These are phyloP conservation scores for Neria commutata DNA, from an alignment of 2,888 invertebrate species.

Conservation along the genomic window DNA sequence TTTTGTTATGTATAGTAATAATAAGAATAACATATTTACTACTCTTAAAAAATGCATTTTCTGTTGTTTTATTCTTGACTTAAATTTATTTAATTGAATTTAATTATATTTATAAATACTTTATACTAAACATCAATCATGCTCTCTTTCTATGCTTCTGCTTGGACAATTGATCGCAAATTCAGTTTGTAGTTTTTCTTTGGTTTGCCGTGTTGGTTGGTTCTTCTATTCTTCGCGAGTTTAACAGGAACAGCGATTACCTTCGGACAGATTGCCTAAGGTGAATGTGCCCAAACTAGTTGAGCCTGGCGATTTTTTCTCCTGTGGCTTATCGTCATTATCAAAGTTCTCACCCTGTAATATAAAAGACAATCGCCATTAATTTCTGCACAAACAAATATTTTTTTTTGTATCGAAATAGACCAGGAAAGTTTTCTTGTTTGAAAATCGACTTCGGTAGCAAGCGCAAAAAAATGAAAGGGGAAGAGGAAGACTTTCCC, in stretches of 20 bases:
- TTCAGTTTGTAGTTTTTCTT: slow-evolving; percentile 12
- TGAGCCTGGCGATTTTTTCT: slow-evolving; percentile 60
- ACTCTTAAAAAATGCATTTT: slow-evolving; percentile 44
- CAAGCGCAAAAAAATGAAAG: too few relatives aligned
- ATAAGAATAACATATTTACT: too few relatives aligned
- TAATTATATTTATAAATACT: slow-evolving; percentile 17
- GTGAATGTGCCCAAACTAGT: slow-evolving; percentile 61
- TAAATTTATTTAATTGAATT: slow-evolving; percentile 31
- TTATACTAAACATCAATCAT: slow-evolving; percentile 18
- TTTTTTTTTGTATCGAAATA: too few relatives aligned
- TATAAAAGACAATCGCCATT: neutral
- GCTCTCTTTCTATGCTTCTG: slow-evolving; percentile 14
- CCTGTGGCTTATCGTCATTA: slow-evolving; percentile 59
- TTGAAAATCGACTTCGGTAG: too few relatives aligned
- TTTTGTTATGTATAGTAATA: too few relatives aligned
- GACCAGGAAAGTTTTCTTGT: too few relatives aligned
- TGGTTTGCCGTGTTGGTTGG: neutral
- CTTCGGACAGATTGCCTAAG: slow-evolving; percentile 58
- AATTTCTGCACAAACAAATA: too few relatives aligned
- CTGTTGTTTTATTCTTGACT: too few relatives aligned
- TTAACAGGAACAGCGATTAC: slow-evolving; percentile 62
- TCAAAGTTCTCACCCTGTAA: slow-evolving; percentile 63
- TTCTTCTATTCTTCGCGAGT: slow-evolving; percentile 11
- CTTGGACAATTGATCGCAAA: slow-evolving; percentile 9
- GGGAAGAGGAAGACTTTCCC: too few relatives aligned